Percentiles rank a stretch among this genome's conserved stretches.
Conservation (phyloP, 2,113 vertebrate genomes). For the Lycaon pictus region DNA sequence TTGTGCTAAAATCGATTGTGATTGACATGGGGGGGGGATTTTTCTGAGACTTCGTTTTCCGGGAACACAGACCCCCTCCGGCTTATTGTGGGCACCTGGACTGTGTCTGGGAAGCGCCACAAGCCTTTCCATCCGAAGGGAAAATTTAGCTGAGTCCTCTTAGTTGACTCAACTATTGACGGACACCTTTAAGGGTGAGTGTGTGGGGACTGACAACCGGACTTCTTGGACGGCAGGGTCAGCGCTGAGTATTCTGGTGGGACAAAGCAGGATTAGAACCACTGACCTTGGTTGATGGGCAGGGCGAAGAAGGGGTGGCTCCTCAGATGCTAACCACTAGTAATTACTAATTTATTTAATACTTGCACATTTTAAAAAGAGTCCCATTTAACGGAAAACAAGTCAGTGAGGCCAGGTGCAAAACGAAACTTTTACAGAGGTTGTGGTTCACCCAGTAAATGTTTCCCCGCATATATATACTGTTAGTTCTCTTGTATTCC, state of each 20-base stretch:
- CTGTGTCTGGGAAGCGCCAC: neutral
- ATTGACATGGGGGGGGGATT: neutral
- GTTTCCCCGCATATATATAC: neutral
- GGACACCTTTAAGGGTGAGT: slow-evolving; percentile 39
- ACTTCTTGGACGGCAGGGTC: neutral
- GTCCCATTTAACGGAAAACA: slow-evolving; percentile 12
- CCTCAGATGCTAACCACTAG: neutral
- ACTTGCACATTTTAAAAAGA: neutral
- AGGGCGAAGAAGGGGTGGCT: neutral
- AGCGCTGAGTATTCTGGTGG: neutral
- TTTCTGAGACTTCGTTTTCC: neutral
- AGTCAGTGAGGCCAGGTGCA: slow-evolving; percentile 2
- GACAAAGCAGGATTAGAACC: neutral
- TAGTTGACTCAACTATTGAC: neutral
- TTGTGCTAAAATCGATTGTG: neutral
- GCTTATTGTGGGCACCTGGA: neutral
- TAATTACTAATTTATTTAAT: neutral
- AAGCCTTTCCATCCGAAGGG: neutral
- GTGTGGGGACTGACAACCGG: neutral
- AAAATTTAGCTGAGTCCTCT: neutral
- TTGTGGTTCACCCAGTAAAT: neutral
- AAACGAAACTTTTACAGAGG: slow-evolving; percentile 21
- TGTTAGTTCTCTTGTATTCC: neutral
- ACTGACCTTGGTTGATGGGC: neutral
- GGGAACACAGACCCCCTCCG: neutral